Percentiles rank a stretch among this genome's conserved stretches.
Evolutionary conservation across 2,888 invertebrate genomes (phyloP).

Genomic region (Acronicta psi): DNA sequence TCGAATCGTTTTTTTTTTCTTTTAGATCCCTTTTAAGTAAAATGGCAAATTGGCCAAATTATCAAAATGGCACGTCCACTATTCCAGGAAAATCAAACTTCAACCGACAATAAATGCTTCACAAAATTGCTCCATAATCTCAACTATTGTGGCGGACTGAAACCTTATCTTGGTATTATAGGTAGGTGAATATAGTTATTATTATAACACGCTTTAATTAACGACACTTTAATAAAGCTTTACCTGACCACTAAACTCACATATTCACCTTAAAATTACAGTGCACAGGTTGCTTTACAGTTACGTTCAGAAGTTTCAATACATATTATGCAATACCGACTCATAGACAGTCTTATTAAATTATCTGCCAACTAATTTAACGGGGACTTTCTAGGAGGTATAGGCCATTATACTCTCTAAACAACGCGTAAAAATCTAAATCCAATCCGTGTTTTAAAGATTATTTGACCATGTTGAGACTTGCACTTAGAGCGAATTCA

Average conservation of each 20-base stretch:
- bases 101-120: neutral
- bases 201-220: conserved; percentile 18
- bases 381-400: too few relatives aligned
- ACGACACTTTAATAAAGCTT: conserved; percentile 36
- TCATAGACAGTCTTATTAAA: too few relatives aligned
- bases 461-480: too few relatives aligned
- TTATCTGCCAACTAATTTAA: too few relatives aligned
- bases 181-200: conserved; percentile 6
- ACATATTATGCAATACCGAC: too few relatives aligned
- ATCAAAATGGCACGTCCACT: neutral
- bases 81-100: neutral
- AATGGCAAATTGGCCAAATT: conserved; percentile 11
- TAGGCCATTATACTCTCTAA: too few relatives aligned
- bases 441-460: too few relatives aligned
- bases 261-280: conserved; percentile 38
- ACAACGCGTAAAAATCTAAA: too few relatives aligned
- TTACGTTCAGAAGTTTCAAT: conserved; percentile 8
- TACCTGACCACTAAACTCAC: conserved; percentile 31
- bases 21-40: neutral
- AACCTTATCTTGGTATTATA: neutral
- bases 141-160: neutral
- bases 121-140: neutral
- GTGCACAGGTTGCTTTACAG: neutral
- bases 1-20: neutral
- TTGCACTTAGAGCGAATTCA: too few relatives aligned